Evolutionary conservation across 2,888 invertebrate species (phyloP).

Genomic region (Papilio protenor): DNA sequence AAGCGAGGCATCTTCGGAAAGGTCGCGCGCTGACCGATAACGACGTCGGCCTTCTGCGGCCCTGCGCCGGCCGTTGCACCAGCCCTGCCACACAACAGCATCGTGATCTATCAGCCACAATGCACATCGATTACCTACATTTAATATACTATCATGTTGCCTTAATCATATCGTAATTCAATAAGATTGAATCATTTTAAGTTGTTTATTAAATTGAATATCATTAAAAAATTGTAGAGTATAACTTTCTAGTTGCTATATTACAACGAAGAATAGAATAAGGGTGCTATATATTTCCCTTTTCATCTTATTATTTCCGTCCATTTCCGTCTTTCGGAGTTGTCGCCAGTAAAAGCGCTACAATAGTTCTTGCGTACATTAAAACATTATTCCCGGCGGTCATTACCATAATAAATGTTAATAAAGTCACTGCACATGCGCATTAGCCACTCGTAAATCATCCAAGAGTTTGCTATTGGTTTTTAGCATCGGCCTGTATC

Average conservation of each 20-base stretch:
- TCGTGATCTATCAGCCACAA: constrained; percentile 43
- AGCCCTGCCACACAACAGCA: constrained; percentile 43
- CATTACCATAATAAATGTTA: constrained; percentile 82
- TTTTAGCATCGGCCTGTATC: constrained; percentile 74
- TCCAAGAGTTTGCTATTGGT: constrained; percentile 73
- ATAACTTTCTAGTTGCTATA: no score
- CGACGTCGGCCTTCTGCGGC: constrained; percentile 77
- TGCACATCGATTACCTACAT: constrained; percentile 42
- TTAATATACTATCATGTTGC: constrained; percentile 50
- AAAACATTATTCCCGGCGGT: constrained; percentile 72
- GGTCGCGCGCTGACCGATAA: constrained; percentile 79
- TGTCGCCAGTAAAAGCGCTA: constrained; percentile 18
- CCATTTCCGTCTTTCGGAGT: not conserved
- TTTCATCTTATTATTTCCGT: no score
- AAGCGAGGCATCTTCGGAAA: constrained; percentile 72
- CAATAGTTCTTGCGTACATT: constrained; percentile 59
- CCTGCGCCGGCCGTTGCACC: constrained; percentile 65
- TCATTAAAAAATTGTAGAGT: not conserved
- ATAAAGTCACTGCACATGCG: constrained; percentile 77
- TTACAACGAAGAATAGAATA: not conserved
- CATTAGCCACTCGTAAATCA: constrained; percentile 78
- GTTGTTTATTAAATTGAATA: not conserved
- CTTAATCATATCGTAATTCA: not conserved
- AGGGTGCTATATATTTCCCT: no score
- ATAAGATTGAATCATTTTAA: not conserved